Base-by-base conservation (phyloP, 2,888 invertebrate genomes). In the Volucella inflata region DNA sequence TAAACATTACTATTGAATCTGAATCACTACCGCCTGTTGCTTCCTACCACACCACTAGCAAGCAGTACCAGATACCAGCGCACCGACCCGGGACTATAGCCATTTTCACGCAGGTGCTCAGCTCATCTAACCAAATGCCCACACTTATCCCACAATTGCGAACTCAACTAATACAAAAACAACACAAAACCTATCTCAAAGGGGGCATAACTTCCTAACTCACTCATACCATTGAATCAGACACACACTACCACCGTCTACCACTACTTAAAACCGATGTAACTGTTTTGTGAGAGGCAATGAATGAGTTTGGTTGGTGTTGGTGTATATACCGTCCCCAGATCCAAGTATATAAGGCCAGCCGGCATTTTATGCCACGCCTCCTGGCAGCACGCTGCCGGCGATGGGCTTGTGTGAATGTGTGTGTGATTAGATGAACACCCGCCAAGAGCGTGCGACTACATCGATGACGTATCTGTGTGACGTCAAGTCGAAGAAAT, bases 71-170 rank as follows among this genome's bases (percentile, higher is more conserved):
- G 30, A 4, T 4, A 30, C 30, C 4, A 30, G 30, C 30, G 6
- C 30, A 30, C 30, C 6, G 30, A 30, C 64, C 64, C 46, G 65
- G 57, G 70, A 68, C 30, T 67, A 50, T 74, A 51, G 84, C 84
- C 84, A 80, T 84, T 84, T 84, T 84, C 75, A 79, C 79, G 79
- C 84, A 75, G 75, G 64, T 75, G 64, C 50, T 21, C 48, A 64
- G n/a, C 44, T 51, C 36, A 50, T 60, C 65, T 72, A 71, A 67
- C 65, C 50, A 79, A 71, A 76, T 65, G 67, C 48, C n/a, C 71
- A 59, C 21, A 51, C 6, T 4, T 6, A 36, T 68, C 64, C 40
- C 38, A 16, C 36, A 38, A 16, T 51, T 64, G 46, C 46, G 48
- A 64, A 51, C 64, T 51, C 67, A 44, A 36, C 60, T 38, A 17